These are phyloP conservation scores for Sebastes diploproa DNA, from an alignment of 2,797 vertebrate species.

Conservation along the genomic window DNA sequence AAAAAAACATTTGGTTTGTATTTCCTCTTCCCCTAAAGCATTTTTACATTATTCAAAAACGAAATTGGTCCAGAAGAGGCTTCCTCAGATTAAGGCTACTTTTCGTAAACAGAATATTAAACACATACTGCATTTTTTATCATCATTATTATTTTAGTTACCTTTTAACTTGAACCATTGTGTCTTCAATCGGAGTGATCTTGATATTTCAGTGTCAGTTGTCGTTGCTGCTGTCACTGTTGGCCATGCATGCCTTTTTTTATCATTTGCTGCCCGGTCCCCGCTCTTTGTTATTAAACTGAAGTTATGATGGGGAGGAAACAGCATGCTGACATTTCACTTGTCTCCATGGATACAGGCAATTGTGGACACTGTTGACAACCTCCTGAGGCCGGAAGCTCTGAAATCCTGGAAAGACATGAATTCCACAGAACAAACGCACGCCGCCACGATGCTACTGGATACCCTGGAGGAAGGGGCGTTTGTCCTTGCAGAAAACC, in stretches of 20 bases:
- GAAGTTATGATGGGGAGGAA: conserved; percentile 45
- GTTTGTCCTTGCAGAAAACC: conserved; percentile 97
- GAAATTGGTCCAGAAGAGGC: conserved; percentile 11
- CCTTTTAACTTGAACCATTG: conserved; percentile 33
- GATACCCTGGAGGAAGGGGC: conserved; percentile 98
- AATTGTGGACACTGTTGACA: conserved; percentile 98
- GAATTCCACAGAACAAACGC: conserved; percentile 97
- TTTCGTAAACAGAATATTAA: conserved; percentile 42
- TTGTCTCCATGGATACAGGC: conserved; percentile 91
- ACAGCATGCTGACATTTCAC: conserved; percentile 70
- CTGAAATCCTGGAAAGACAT: conserved; percentile 98
- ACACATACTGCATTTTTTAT: conserved; percentile 41
- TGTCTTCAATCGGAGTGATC: conserved; percentile 35
- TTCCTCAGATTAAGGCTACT: conserved; percentile 26
- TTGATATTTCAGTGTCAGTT: conserved; percentile 50
- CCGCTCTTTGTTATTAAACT: conserved; percentile 49
- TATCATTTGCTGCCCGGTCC: conserved; percentile 61
- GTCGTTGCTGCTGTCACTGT: conserved; percentile 52
- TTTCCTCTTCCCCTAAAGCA: conserved; percentile 41
- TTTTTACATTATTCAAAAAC: conserved; percentile 58
- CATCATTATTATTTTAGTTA: conserved; percentile 59
- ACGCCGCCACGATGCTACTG: conserved; percentile 96
- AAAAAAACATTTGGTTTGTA: conserved; percentile 45
- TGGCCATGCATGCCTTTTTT: conserved; percentile 66
- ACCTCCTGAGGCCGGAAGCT: conserved; percentile 95